phyloP scores from a whole-genome alignment of 2,888 invertebrate species.

The Nezara viridula region DNA sequence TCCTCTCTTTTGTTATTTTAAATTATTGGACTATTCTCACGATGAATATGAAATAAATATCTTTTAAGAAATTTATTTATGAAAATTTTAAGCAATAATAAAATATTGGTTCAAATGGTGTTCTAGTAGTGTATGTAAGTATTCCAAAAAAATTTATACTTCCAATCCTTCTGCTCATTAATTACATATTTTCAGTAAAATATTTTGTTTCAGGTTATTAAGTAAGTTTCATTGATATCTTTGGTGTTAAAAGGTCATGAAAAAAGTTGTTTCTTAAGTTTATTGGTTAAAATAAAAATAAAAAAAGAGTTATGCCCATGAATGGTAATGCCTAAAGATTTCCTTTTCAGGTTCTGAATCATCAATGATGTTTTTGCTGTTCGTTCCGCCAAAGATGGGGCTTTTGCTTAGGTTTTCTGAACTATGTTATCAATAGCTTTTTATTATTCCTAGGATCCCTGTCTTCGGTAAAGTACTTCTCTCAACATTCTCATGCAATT shows the following conservation, averaged over 20 bases:
- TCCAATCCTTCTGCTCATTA: neutral
- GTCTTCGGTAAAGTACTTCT: conserved; percentile 73
- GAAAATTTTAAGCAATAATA: too few relatives aligned
- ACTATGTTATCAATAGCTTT: conserved; percentile 15
- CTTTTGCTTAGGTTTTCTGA: conserved; percentile 13
- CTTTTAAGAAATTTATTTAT: neutral
- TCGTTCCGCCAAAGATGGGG: neutral
- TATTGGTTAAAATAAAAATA: neutral
- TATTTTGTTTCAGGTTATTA: neutral
- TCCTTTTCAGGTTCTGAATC: conserved; percentile 29
- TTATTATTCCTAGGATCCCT: conserved; percentile 59
- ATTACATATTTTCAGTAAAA: neutral
- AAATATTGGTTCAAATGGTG: neutral
- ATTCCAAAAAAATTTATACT: neutral
- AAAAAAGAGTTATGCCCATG: conserved; percentile 29
- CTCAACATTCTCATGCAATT: conserved; percentile 83
- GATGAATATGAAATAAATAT: too few relatives aligned
- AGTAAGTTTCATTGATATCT: neutral
- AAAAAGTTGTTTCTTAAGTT: neutral
- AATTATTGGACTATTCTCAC: neutral
- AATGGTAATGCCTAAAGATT: conserved; percentile 28
- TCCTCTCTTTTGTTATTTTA: neutral
- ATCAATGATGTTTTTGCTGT: neutral
- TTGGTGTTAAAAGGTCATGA: neutral
- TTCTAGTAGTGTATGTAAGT: neutral